Evolutionary conservation across 2,113 vertebrate genomes (phyloP).

Genomic region (Oxyruncus cristatus): DNA sequence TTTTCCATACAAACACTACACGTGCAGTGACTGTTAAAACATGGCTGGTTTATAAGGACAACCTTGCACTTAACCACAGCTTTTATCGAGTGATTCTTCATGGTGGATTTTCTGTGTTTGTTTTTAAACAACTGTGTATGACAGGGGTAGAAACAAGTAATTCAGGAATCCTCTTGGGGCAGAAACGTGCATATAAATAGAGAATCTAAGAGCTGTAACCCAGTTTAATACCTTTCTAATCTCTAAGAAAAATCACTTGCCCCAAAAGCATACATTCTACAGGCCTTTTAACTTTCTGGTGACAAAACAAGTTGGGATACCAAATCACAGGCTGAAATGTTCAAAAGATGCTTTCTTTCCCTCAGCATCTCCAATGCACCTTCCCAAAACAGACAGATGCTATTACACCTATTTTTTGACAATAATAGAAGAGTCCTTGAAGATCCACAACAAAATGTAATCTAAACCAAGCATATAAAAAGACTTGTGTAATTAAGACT

Average conservation of each 20-base stretch:
- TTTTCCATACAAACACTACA: background rate
- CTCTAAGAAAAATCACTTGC: background rate
- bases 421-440: background rate
- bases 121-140: background rate
- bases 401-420: background rate
- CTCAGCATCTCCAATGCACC: background rate
- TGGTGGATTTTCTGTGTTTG: background rate
- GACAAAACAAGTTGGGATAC: background rate
- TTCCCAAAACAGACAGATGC: background rate
- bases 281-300: background rate
- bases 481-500: background rate
- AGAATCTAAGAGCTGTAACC: background rate
- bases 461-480: background rate
- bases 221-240: background rate
- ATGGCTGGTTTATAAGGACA: background rate
- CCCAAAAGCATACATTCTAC: background rate
- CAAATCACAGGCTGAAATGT: background rate
- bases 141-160: background rate
- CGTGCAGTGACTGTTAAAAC: background rate
- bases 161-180: background rate
- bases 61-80: background rate
- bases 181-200: background rate
- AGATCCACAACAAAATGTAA: background rate
- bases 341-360: background rate
- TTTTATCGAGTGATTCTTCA: background rate